Evolutionary conservation across 1,140 invertebrate species (phyloP).

Genomic region (Apis dorsata): DNA sequence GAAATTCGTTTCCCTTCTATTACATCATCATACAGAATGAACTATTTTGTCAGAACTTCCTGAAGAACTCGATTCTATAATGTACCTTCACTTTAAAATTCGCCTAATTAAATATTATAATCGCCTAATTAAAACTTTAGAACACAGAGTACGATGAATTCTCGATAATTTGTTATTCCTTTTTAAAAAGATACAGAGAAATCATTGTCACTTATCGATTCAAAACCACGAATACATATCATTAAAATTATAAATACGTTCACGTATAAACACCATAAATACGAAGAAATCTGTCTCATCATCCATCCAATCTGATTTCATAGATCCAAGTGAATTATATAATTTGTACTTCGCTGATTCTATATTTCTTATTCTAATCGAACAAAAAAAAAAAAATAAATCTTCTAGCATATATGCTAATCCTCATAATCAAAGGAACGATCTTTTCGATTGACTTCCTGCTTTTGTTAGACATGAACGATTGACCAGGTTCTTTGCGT

Average conservation of each 20-base stretch:
- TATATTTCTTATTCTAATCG: not conserved
- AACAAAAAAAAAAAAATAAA: not conserved
- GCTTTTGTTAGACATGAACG: not conserved
- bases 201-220: not conserved
- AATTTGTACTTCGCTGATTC: not conserved
- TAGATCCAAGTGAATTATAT: no score
- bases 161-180: not conserved
- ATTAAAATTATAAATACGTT: slow-evolving; percentile 68
- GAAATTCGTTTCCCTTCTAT: slow-evolving; percentile 57
- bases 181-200: not conserved
- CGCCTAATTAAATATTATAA: not conserved
- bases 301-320: not conserved
- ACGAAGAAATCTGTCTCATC: not conserved
- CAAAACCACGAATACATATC: not conserved
- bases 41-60: not conserved
- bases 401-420: no score
- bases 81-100: not conserved
- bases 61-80: not conserved
- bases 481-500: not conserved
- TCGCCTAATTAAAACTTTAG: no score
- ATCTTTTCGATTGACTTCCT: slow-evolving; percentile 24
- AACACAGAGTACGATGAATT: not conserved
- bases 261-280: slow-evolving; percentile 68
- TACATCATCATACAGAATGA: slow-evolving; percentile 16
- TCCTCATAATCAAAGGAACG: not conserved